Percentiles rank a stretch among this genome's conserved stretches.
phyloP scores from a whole-genome alignment of 2,888 invertebrate genomes.

The Carcina quercana region DNA sequence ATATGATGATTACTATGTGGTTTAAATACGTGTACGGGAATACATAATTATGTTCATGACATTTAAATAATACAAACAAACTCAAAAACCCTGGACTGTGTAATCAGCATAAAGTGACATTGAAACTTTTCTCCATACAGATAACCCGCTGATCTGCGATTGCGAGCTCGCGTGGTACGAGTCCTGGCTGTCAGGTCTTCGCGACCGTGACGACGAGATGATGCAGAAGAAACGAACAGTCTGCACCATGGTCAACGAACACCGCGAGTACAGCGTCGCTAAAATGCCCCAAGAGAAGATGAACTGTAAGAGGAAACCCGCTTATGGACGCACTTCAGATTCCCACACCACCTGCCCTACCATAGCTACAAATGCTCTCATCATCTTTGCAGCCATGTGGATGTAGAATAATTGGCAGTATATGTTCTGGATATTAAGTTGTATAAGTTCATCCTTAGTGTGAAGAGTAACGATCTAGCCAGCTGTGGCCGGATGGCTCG shows the following conservation, averaged over 20 bases:
- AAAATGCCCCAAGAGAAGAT: conserved; percentile 87
- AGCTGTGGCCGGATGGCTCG: conserved; percentile 69
- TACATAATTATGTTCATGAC: too few relatives aligned
- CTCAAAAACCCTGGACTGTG: too few relatives aligned
- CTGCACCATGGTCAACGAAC: conserved; percentile 86
- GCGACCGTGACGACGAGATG: conserved; percentile 90
- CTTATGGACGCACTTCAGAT: conserved; percentile 48
- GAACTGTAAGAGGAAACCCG: conserved; percentile 84
- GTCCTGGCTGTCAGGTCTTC: conserved; percentile 83
- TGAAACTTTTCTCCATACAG: conserved; percentile 63
- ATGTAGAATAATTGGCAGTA: conserved; percentile 27
- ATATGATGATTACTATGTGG: too few relatives aligned
- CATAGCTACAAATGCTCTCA: conserved; percentile 36
- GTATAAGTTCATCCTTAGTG: conserved; percentile 23
- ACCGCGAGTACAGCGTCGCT: conserved; percentile 87
- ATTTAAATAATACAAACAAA: too few relatives aligned
- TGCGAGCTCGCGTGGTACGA: conserved; percentile 93
- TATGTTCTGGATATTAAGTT: not conserved
- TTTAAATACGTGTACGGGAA: too few relatives aligned
- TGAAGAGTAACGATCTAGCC: conserved; percentile 46
- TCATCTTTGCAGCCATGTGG: conserved; percentile 42
- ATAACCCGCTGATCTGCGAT: conserved; percentile 91
- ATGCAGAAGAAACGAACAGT: conserved; percentile 90
- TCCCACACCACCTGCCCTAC: conserved; percentile 32
- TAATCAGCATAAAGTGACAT: too few relatives aligned